Evolutionary conservation across 2,113 vertebrate species (phyloP).

Genomic region (Python bivittatus): DNA sequence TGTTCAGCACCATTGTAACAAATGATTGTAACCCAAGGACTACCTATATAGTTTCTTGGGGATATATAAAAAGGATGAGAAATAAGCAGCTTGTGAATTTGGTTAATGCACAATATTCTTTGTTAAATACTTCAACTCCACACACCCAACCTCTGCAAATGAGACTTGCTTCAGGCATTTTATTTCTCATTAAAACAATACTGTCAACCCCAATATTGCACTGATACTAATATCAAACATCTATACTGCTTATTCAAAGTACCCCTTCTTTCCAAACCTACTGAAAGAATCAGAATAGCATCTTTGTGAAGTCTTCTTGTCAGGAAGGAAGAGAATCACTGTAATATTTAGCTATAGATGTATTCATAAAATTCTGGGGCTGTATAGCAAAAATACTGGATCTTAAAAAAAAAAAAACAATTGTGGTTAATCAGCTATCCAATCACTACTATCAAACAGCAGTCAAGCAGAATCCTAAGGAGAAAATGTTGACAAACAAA

Average conservation of each 20-base stretch:
- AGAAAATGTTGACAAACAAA: too few relatives aligned
- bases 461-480: neutral
- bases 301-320: slow-evolving; percentile 44
- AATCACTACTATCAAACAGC: neutral
- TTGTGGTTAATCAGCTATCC: neutral
- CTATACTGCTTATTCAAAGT: slow-evolving; percentile 33
- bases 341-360: slow-evolving; percentile 57
- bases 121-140: neutral
- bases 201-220: neutral
- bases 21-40: neutral
- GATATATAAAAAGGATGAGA: neutral
- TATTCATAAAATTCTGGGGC: slow-evolving; percentile 61
- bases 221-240: slow-evolving; percentile 26
- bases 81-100: neutral
- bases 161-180: slow-evolving; percentile 16
- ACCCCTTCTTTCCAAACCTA: slow-evolving; percentile 43
- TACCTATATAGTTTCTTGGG: neutral
- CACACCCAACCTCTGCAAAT: slow-evolving; percentile 23
- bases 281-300: slow-evolving; percentile 44
- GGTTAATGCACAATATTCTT: neutral
- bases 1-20: neutral
- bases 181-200: slow-evolving; percentile 24
- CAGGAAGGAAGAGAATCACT: slow-evolving; percentile 49
- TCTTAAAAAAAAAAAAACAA: neutral
- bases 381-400: slow-evolving; percentile 64